Conservation (phyloP, 2,888 invertebrate genomes). For the Metellina segmentata region DNA sequence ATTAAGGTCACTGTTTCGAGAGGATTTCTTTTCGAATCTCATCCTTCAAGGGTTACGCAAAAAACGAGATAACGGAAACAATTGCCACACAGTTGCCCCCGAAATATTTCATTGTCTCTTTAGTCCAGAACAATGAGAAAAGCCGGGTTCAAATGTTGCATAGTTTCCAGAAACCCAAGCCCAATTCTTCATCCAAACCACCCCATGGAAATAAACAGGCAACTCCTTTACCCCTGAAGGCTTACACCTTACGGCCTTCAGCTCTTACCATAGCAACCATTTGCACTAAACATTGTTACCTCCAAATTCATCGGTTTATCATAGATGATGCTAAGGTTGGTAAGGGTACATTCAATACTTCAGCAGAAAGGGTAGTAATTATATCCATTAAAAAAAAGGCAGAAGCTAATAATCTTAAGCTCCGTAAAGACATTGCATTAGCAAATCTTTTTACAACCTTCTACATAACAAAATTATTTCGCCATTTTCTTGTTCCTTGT, state of each 20-base stretch:
- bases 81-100: not conserved
- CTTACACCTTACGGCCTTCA: not conserved
- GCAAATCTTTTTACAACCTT: too few relatives aligned
- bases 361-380: too few relatives aligned
- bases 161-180: not conserved
- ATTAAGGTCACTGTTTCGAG: conserved; percentile 46
- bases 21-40: not conserved
- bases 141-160: not conserved
- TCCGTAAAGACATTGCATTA: too few relatives aligned
- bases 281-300: too few relatives aligned
- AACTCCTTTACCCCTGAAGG: not conserved
- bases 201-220: not conserved
- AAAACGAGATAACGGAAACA: not conserved
- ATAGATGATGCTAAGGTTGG: too few relatives aligned
- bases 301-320: too few relatives aligned
- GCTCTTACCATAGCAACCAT: not conserved
- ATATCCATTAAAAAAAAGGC: too few relatives aligned
- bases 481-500: too few relatives aligned
- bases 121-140: not conserved
- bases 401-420: too few relatives aligned
- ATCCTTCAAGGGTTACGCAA: not conserved
- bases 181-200: not conserved
- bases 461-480: too few relatives aligned
- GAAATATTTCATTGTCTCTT: not conserved
- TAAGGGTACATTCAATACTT: too few relatives aligned